Evolutionary conservation across 1,140 invertebrate species (phyloP), one percentile per base, ranked within the genome.

Genomic region (Hyphantria cunea): DNA sequence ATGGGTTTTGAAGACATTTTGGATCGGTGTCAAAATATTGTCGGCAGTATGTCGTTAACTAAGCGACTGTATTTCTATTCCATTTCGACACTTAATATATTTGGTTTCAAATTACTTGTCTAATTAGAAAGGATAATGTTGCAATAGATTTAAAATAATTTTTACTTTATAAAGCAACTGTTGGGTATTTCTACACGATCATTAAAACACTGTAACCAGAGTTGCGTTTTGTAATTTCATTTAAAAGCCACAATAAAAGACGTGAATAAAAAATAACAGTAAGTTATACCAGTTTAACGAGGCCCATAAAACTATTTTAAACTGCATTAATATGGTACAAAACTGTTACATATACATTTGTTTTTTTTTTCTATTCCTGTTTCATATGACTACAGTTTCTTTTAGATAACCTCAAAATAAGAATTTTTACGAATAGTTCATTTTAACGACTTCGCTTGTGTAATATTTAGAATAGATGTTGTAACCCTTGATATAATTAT

Each of bases 21-120:
- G 71, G 69, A 78, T 61, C 53, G 52, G 64, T 70, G 74, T 76
- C 72, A 75, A 84, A 85, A 80, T 58, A 66, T 62, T 72, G 77
- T 79, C 78, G 70, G 69, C 82, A 68, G 62, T 41, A 60, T 31
- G 65, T 64, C 52, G 47, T 55, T 64, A 55, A 17, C 48, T 60
- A 51, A 51, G 50, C 48, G 48, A 60, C 45, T 60, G 47, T 44
- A 17, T 15, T 42, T 6, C 17, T 50, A 48, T 39, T 33, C 10
- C 41, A 50, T 41, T 42, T 42, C 48, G 42, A 51, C 56, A 60
- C 34, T 51, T 25, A 32, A 60, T 60, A 49, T 44, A 34, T 60
- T 60, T 2, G 11, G 48, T 15, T 60, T 60, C 45, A n/a, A 15
- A 58, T 58, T 58, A 58, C 45, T 10, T 8, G 17, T 6, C 34